Evolutionary conservation across 1,140 invertebrate species (phyloP).

Genomic region (Drosophila suzukii): DNA sequence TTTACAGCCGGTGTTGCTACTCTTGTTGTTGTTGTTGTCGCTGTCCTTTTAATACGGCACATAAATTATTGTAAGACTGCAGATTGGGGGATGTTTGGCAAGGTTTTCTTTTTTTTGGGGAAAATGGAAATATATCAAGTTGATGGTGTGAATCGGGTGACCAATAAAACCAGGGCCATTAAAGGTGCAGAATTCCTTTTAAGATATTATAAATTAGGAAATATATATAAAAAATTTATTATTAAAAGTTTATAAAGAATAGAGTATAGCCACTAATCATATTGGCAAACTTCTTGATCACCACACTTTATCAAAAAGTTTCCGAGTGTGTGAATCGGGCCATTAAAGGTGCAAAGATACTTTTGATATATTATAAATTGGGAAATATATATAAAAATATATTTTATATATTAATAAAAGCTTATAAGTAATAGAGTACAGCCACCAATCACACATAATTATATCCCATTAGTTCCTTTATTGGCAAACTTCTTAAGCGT

Average conservation of each 20-base stretch:
- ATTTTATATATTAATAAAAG: no score
- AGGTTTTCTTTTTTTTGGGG: conserved; percentile 1
- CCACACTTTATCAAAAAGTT: no score
- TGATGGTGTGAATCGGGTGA: conserved; percentile 67
- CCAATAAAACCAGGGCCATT: conserved; percentile 37
- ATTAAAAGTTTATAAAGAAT: no score
- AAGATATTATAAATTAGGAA: conserved; percentile 1
- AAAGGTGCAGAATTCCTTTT: background rate
- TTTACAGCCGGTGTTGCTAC: conserved; percentile 19
- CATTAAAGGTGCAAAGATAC: background rate
- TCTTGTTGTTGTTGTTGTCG: conserved; percentile 56
- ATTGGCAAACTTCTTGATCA: no score
- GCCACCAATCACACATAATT: conserved; percentile 6
- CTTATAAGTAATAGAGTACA: background rate
- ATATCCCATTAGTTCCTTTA: conserved; percentile 26
- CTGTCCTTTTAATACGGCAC: conserved; percentile 81
- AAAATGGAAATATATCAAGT: conserved; percentile 64
- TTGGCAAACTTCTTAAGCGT: background rate
- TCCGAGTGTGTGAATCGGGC: conserved; percentile 65
- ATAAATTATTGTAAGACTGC: conserved; percentile 81
- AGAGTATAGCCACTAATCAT: no score
- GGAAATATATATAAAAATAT: no score
- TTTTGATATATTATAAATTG: conserved; percentile 8
- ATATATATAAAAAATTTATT: no score
- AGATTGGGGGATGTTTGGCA: conserved; percentile 76